Base-by-base conservation (phyloP, 2,797 vertebrate species). In the Harpagifer antarcticus region DNA sequence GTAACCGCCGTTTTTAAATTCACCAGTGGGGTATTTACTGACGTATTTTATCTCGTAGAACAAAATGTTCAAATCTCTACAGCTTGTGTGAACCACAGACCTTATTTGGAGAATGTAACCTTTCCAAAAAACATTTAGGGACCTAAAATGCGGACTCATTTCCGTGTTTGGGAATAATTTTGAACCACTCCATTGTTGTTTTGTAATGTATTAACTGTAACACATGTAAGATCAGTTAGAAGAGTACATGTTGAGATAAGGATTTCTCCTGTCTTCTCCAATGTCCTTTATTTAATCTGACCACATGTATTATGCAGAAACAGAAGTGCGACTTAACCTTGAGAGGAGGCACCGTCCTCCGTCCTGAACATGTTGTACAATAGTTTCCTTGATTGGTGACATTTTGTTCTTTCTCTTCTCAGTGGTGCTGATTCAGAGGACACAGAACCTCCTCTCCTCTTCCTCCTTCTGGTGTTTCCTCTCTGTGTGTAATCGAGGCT, bases 381-480 rank as follows among this genome's bases (percentile, higher is more conserved):
- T 19, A 10, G 1, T 0, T 43, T 14, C 43, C 54, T 37, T 17
- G 27, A 45, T 59, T 58, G 40, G 37, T 58, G 37, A 53, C 9
- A 27, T 23, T 17, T 48, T 4, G 2, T 15, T 3, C n/a, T 53
- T 40, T 45, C 5, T 55, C 14, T 23, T 45, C 48, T 40, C 16
- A 17, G 9, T 43, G 23, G 23, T 82, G 91, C 95, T 96, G 96
- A 97, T 95, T 97, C 96, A 97, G 94, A 95, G 95, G 95, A 74
- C 78, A 50, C 68, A 20, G 60, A 48, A 3, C 43, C 78, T 13
- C 20, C 64, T 37, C 75, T 70, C 20, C 56, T 65, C 72, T 27
- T 66, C 58, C 37, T 68, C 63, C 50, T 66, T 20, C 23, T 0
- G 78, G 49, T 59, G 79, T 16, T 11, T 57, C 48, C 45, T 14